Evolutionary conservation across 2,888 invertebrate genomes (phyloP).

Genomic region (Coenonympha glycerion): DNA sequence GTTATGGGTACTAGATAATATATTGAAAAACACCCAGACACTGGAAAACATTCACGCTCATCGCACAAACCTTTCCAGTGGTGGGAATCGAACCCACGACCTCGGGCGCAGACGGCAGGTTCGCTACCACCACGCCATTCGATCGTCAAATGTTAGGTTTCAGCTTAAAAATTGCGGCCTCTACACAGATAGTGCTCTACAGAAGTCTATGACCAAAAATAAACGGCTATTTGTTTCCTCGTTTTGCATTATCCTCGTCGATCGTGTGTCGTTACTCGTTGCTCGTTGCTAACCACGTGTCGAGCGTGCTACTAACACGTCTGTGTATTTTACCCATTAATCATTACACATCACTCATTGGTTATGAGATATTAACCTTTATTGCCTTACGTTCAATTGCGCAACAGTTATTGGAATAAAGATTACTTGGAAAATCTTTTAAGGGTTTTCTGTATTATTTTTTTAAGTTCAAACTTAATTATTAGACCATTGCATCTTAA

Average conservation of each 20-base stretch:
- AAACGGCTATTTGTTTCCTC: slow-evolving; percentile 35
- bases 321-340: neutral
- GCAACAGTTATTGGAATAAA: neutral
- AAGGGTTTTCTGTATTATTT: too few species aligned
- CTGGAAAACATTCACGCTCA: too few species aligned
- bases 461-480: too few species aligned
- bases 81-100: too few species aligned
- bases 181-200: neutral
- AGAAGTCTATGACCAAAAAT: slow-evolving; percentile 35
- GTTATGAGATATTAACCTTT: neutral
- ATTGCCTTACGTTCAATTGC: neutral
- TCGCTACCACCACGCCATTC: too few species aligned
- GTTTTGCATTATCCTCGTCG: slow-evolving; percentile 35
- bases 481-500: too few species aligned
- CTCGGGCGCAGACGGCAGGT: too few species aligned
- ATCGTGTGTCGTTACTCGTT: too few species aligned
- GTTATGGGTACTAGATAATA: too few species aligned
- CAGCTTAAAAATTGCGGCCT: neutral
- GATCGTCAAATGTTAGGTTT: neutral
- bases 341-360: neutral
- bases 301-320: neutral
- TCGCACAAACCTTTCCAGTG: too few species aligned
- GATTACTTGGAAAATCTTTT: too few species aligned
- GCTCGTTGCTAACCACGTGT: slow-evolving; percentile 23
- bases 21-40: too few species aligned